phyloP scores from a whole-genome alignment of 2,888 invertebrate genomes.

The Microplitis manilae region DNA sequence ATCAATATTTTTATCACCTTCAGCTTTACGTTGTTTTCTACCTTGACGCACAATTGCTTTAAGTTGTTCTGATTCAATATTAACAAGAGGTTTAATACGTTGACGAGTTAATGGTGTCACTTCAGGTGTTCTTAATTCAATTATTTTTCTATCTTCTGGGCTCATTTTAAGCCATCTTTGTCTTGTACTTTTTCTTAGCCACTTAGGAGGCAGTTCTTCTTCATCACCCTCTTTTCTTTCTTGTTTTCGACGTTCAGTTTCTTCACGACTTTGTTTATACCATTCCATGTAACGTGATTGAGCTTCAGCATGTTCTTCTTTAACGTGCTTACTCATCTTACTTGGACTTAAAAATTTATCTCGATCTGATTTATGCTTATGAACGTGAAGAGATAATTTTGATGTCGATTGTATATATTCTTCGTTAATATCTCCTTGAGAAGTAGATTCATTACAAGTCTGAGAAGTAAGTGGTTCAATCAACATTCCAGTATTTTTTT shows the following conservation, averaged over 20 bases:
- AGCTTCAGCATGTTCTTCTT: conserved; percentile 50
- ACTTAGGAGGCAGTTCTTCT: conserved; percentile 52
- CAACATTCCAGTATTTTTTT: neutral
- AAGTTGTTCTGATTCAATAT: conserved; percentile 68
- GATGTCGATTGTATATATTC: neutral
- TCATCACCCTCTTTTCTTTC: conserved; percentile 52
- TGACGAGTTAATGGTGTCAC: conserved; percentile 54
- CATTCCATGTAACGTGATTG: conserved; percentile 69
- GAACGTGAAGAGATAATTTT: conserved; percentile 14
- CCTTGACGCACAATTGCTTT: conserved; percentile 70
- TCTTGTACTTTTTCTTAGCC: conserved; percentile 48
- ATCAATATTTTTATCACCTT: conserved; percentile 55
- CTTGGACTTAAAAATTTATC: conserved; percentile 33
- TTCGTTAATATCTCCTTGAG: neutral
- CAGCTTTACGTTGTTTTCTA: conserved; percentile 69
- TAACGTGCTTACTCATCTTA: conserved; percentile 35
- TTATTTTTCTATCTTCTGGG: conserved; percentile 46
- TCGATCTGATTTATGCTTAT: neutral
- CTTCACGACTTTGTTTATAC: conserved; percentile 67
- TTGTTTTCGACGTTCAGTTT: conserved; percentile 60
- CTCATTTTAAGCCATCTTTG: conserved; percentile 51
- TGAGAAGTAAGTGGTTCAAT: neutral
- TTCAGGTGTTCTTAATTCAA: conserved; percentile 52
- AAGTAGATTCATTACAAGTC: neutral
- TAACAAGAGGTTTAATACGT: conserved; percentile 65